Base-by-base conservation (phyloP, 1,140 invertebrate species). In the Diabrotica virgifera region DNA sequence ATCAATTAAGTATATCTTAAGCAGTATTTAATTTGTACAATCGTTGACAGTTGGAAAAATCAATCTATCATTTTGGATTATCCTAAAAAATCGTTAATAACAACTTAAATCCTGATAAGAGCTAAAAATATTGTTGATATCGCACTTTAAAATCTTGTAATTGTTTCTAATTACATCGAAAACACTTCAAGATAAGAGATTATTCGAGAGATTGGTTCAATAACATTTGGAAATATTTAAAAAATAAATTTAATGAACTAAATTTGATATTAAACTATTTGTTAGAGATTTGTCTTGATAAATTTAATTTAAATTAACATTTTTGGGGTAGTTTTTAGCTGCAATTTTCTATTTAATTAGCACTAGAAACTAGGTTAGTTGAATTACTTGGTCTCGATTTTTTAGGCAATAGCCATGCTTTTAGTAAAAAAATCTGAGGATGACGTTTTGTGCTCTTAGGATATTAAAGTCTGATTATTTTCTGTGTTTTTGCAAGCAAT, bases 31-130 rank as follows among this genome's bases (percentile, higher is more conserved):
- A 46, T 46, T 46, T 46, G 40, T 46, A 46, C 8, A n/a, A 46
- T 46, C n/a, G 40, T 10, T 46, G 40, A 46, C 40, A 46, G 40
- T n/a, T 46, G 4, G 40, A 46, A n/a, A 46, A 46, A 46, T 46
- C 40, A 46, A 46, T 46, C 40, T 46, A 46, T 46, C 40, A 46
- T 10, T 46, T 46, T 46, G 40, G 40, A n/a, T 46, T 10, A 46
- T 46, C 40, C 40, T 46, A 46, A 46, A 46, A 46, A 46, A 10
- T 46, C n/a, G 40, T 46, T 46, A 46, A 46, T 46, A 46, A 46
- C 40, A 46, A 46, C 8, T 46, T 46, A 46, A 46, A 46, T 46
- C 40, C 40, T 46, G 40, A 46, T 46, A 46, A 46, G 40, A 8
- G 40, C 40, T 46, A 46, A 10, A 46, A 46, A 46, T 46, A 46